phyloP scores from a whole-genome alignment of 2,888 invertebrate species.

The Drosophila meridiana region DNA sequence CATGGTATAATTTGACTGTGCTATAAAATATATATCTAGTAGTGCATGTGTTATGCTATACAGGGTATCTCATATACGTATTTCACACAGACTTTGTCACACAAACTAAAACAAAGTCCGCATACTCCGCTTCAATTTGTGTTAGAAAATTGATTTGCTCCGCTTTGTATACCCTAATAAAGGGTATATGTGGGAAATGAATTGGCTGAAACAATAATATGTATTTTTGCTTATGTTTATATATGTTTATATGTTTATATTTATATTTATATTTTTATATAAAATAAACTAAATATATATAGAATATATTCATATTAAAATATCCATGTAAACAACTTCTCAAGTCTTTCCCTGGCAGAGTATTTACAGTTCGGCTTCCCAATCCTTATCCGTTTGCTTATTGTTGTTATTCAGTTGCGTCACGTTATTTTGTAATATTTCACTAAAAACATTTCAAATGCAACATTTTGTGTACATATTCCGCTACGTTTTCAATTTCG shows the following conservation, averaged over 20 bases:
- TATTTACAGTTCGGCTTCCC: neutral
- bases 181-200: neutral
- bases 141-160: neutral
- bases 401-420: slow-evolving; percentile 21
- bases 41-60: neutral
- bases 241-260: too few relatives aligned
- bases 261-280: too few relatives aligned
- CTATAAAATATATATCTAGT: neutral
- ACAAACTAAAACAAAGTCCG: neutral
- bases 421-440: slow-evolving; percentile 52
- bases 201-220: too few relatives aligned
- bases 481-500: slow-evolving; percentile 56
- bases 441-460: slow-evolving; percentile 29
- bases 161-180: neutral
- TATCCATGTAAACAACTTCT: neutral
- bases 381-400: neutral
- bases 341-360: neutral
- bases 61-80: neutral
- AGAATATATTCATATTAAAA: too few relatives aligned
- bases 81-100: neutral
- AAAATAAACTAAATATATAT: too few relatives aligned
- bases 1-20: neutral
- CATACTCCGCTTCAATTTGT: neutral
- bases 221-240: neutral
- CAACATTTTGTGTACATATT: slow-evolving; percentile 55